Base-by-base conservation (phyloP, 2,113 vertebrate species). In the Origma solitaria region DNA sequence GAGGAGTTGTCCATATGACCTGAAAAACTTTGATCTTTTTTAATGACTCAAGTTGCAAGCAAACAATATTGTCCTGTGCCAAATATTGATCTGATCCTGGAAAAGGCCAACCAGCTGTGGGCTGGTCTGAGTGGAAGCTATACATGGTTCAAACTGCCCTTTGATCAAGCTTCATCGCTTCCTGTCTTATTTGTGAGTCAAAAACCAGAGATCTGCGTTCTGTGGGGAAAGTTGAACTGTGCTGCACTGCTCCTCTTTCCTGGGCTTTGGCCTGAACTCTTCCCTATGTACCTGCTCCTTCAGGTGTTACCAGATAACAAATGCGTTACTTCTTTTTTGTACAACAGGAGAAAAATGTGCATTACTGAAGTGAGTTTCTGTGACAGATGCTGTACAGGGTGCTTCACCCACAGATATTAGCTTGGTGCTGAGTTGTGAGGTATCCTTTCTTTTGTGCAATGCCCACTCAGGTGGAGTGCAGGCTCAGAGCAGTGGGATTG, bases 181-280 rank as follows among this genome's bases (percentile, higher is more conserved):
- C 81, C 70, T 44, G 27, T 75, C 61, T 61, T 57, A 40, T 64
- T 92, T 62, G 17, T 28, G 82, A 88, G 37, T 5, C 17, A 44
- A 65, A 85, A 84, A 45, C 7, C 49, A 69, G 70, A 68, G 56
- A 44, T 56, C 49, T 87, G 40, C 35, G 58, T 83, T 82, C 71
- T 0, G 0, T 2, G 2, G 14, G 60, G 15, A 68, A 31, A 79
- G 25, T 0, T 30, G 57, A 66, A 69, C 28, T 1, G 0, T 40
- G 35, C 37, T 0, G 1, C n/a, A 60, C 49, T 56, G n/a, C 58
- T 77, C 18, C 35, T 65, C 33, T 72, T 88, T n/a, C 24, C 13
- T 42, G 18, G 3, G 3, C 25, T 45, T 47, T 72, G 21, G 62
- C 35, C 60, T 50, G 56, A 62, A 16, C 31, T 51, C 50, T 83